Evolutionary conservation across 2,797 vertebrate genomes (phyloP).

Genomic region (Scyliorhinus canicula): DNA sequence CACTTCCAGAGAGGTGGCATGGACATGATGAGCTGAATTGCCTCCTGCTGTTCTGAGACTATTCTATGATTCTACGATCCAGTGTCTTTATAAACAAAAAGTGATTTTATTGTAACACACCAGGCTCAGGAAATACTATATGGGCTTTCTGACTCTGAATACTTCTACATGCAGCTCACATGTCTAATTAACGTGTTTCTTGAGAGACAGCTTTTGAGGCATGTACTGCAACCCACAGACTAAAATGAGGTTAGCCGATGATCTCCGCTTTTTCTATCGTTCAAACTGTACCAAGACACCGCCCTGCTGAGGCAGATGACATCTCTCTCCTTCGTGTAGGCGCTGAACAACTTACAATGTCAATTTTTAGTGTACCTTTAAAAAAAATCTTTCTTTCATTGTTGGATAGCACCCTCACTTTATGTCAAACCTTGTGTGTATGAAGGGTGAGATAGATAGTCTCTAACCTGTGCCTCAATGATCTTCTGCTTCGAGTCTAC

Average conservation of each 20-base stretch:
- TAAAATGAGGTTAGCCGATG: background rate
- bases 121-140: background rate
- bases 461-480: slow-evolving; percentile 87
- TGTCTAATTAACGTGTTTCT: background rate
- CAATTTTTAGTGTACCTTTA: background rate
- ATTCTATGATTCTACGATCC: background rate
- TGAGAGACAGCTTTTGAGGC: background rate
- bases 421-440: background rate
- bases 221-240: background rate
- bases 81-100: background rate
- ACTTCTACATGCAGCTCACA: background rate
- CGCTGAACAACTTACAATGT: background rate
- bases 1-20: background rate
- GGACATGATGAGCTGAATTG: background rate
- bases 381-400: background rate
- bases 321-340: background rate
- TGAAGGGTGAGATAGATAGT: background rate
- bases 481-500: slow-evolving; percentile 98
- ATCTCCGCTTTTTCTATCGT: background rate
- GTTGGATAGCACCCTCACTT: background rate
- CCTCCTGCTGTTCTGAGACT: background rate
- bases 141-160: background rate
- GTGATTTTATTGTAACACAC: background rate
- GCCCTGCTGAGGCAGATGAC: background rate
- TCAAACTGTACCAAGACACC: background rate